Conservation (phyloP, 2,888 invertebrate species). For the Taenaris catops region DNA sequence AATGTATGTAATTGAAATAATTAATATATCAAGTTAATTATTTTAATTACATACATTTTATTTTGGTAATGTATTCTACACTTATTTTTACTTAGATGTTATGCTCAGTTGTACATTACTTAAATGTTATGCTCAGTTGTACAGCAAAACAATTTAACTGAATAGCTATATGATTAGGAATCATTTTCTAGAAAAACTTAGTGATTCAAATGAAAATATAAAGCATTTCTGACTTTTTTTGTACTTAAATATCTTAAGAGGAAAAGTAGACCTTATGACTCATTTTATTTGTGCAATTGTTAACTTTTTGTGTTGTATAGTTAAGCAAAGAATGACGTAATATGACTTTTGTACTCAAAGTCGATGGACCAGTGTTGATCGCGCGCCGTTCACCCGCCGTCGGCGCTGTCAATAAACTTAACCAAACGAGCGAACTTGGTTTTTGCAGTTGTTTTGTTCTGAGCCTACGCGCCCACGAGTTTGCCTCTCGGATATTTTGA, state of each 20-base stretch:
- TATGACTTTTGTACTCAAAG: slow-evolving; percentile 40
- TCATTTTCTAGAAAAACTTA: no score
- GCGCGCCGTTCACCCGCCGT: slow-evolving; percentile 43
- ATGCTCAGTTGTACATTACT: no score
- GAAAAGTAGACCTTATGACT: slow-evolving; percentile 31
- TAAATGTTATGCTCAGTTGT: no score
- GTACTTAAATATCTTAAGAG: background rate
- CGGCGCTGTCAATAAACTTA: slow-evolving; percentile 76
- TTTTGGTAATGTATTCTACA: no score
- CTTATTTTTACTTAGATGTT: no score
- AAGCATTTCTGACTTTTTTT: no score
- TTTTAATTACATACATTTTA: no score
- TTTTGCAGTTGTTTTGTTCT: slow-evolving; percentile 47
- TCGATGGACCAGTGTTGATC: slow-evolving; percentile 43
- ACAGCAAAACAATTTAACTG: no score
- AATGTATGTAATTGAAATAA: no score
- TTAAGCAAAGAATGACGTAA: slow-evolving; percentile 58
- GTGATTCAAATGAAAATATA: no score
- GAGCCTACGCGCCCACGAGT: slow-evolving; percentile 16
- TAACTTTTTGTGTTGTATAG: slow-evolving; percentile 48
- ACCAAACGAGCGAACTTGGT: slow-evolving; percentile 57
- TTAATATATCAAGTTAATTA: no score
- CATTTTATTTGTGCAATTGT: slow-evolving; percentile 45
- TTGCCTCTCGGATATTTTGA: background rate
- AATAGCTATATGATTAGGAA: no score